Base-by-base conservation (phyloP, 2,888 invertebrate genomes). In the Fabriciana adippe region DNA sequence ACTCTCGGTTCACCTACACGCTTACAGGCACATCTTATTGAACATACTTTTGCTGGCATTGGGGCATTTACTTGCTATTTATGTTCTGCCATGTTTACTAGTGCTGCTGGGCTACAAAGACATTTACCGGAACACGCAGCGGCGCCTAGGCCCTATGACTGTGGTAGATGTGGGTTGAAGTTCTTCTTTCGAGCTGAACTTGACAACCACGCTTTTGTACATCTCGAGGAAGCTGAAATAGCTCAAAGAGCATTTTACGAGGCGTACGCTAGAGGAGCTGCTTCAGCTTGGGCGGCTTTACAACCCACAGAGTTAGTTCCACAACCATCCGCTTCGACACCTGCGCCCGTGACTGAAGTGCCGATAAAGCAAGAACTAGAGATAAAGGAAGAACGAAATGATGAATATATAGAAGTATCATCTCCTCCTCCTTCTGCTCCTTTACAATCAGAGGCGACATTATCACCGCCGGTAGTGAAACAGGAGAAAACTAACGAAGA, bases 121-220 rank as follows among this genome's bases (percentile, higher is more conserved):
- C 98, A 98, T 86, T 96, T 98, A 85, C 90, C 95, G 0, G 96
- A 96, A 73, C 98, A 98, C 82, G 96, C 97, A 0, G 86, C 95
- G 1, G 95, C 96, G 14, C 95, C 96, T 1, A 93, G 97, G 21
- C 97, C 97, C 0, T 98, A 98, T 85, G 97, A 97, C 82, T 99
- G 98, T 82, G 94, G 94, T 14, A 93, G 96, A 16, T 98, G 98
- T 82, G 95, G 95, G 1, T 94, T 96, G 73, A 96, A 96, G 76
- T 99, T 97, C 89, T 98, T 97, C 90, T 98, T 98, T 92, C 94
- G 97, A 47, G 96, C 97, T 0, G 98, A 99, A 83, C 88, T 98
- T 4, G 97, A 98, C 77, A 98, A 98, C 83, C 99, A 99, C 83
- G 93, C 94, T 13, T 93, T 94, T 61, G 93, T 93, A 15, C 94